These are phyloP conservation scores for Chrysocyon brachyurus DNA, from an alignment of 2,797 vertebrate species.

Conservation along the genomic window DNA sequence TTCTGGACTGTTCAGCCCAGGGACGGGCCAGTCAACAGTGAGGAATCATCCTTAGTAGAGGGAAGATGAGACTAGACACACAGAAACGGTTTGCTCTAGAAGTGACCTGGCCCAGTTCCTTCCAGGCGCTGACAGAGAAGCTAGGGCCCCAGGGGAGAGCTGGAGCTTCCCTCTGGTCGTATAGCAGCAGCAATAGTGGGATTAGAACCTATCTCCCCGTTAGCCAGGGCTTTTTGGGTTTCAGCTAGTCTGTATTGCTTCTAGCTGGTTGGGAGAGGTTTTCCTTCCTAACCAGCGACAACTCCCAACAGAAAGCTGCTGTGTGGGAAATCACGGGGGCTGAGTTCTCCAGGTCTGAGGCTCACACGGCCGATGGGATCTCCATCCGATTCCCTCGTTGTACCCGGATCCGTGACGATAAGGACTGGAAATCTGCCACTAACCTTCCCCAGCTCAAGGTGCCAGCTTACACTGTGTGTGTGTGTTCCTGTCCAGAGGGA, in stretches of 20 bases:
- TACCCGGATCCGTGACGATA: slow-evolving; percentile 97
- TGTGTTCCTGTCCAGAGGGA: background rate
- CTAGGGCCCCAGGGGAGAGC: background rate
- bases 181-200: background rate
- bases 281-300: background rate
- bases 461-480: fast-evolving
- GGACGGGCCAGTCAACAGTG: background rate
- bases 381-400: slow-evolving; percentile 99
- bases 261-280: background rate
- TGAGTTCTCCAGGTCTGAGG: slow-evolving; percentile 97
- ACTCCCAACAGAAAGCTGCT: slow-evolving; percentile 91
- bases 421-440: slow-evolving; percentile 97
- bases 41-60: background rate
- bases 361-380: slow-evolving; percentile 98
- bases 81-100: background rate
- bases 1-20: background rate
- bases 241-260: background rate
- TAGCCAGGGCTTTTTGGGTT: background rate
- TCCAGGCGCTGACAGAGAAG: background rate
- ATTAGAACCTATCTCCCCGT: background rate
- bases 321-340: slow-evolving; percentile 99
- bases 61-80: background rate
- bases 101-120: background rate
- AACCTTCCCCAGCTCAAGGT: slow-evolving; percentile 96
- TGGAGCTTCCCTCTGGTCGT: background rate